A percentile compares a stretch with the other conserved stretches of the same genome.
These are phyloP conservation scores for Bufotes viridis DNA, from an alignment of 2,797 vertebrate species.

Conservation along the genomic window DNA sequence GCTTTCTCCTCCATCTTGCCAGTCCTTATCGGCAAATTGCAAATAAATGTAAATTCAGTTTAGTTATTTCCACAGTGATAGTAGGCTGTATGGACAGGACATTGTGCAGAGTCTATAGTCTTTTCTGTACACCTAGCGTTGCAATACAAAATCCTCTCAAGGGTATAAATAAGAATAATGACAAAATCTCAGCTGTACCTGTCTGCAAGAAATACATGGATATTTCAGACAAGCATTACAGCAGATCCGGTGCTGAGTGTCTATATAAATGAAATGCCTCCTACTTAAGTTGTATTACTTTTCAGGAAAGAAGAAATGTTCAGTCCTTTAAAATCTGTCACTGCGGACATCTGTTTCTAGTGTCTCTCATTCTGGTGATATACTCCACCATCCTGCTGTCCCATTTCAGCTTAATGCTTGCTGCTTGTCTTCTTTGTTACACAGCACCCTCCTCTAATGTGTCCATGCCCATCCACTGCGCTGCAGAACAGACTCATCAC, in stretches of 20 bases:
- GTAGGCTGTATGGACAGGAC: not conserved
- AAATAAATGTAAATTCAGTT: not conserved
- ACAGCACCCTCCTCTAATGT: not conserved
- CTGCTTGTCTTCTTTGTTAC: not conserved
- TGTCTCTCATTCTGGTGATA: not conserved
- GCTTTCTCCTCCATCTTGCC: not conserved
- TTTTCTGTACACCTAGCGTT: no score
- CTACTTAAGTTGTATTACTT: constrained; percentile 9
- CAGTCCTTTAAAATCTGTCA: not conserved
- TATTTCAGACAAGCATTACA: not conserved
- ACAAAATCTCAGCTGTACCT: not conserved
- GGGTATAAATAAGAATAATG: not conserved
- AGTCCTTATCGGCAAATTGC: not conserved
- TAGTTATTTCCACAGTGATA: not conserved
- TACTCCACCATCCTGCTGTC: not conserved
- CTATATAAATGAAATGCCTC: constrained; percentile 18
- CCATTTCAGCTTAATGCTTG: constrained; percentile 9
- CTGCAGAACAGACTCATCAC: not conserved
- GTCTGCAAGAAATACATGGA: not conserved
- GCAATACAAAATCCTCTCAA: not conserved
- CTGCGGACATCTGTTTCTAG: not conserved
- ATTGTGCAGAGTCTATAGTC: not conserved
- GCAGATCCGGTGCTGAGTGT: not conserved
- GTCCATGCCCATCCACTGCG: not conserved
- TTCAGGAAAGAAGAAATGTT: constrained; percentile 13